Base-by-base conservation (phyloP, 2,888 invertebrate genomes). In the Stramonita haemastoma region DNA sequence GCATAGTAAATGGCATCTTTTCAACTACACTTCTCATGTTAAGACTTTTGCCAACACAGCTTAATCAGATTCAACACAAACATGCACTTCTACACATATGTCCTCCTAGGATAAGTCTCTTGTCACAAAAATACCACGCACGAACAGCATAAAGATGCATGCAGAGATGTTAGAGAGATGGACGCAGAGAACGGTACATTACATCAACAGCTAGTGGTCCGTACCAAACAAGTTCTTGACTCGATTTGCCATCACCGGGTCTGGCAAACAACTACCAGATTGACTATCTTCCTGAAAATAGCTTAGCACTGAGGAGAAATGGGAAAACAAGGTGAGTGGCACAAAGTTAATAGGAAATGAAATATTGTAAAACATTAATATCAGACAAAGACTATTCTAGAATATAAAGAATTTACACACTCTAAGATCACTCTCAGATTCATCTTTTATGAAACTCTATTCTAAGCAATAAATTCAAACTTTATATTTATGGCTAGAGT, bases 221-320 rank as follows among this genome's bases (percentile, higher is more conserved):
- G 56, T 85, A 85, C 85, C 85, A 85, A 56, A 85, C 85, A 85
- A 57, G 85, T 85, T 85, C 85, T 57, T 85, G 85, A 85, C 85
- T 85, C 57, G 85, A 29, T 85, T 85, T 85, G 56, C 85, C 85
- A 85, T 29, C 85, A 56, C 46, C 15, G 85, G 85, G 85, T 85
- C 85, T 85, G 85, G 56, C 85, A 85, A 85, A 85, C 85, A 56
- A 85, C 85, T 85, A 85, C 29, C 57, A 57, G 85, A 85, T 19
- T 85, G 85, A 85, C 85, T 85, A 85, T 34, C 85, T 29, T 85
- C 85, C 85, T 85, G 85, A 85, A 85, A 85, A 85, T 85, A 85
- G 85, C 85, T 85, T 85, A 85, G 85, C 85, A 85, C 85, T 85
- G 85, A 85, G 57, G 85, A 85, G 57, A 57, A 85, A 85, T n/a